These are phyloP conservation scores for Antidorcas marsupialis DNA, from an alignment of 2,113 vertebrate genomes.

Conservation along the genomic window DNA sequence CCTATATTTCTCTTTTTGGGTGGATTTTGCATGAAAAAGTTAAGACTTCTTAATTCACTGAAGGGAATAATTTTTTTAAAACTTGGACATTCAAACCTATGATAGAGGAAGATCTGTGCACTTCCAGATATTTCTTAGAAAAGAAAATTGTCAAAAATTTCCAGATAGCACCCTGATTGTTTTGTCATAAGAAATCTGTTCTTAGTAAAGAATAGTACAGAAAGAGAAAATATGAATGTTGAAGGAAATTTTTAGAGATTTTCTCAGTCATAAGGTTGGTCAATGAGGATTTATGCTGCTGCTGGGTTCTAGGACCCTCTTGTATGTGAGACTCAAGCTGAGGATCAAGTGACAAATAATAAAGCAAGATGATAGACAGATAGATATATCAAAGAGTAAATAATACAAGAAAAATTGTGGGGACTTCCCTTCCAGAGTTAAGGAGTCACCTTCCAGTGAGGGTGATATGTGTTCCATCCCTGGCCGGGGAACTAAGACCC, in stretches of 20 bases:
- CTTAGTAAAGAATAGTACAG: background rate
- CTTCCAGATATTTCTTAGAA: background rate
- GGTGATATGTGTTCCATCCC: background rate
- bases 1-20: background rate
- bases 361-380: background rate
- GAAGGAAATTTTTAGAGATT: background rate
- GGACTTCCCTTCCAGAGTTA: background rate
- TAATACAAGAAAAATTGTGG: background rate
- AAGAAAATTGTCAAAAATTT: background rate
- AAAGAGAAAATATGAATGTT: background rate
- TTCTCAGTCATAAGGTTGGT: background rate
- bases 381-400: background rate
- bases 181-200: background rate
- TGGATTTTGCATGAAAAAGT: background rate
- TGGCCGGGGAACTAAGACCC: background rate
- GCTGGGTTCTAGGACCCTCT: background rate
- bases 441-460: background rate
- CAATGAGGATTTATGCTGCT: background rate
- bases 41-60: background rate
- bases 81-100: background rate
- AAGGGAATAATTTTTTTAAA: background rate
- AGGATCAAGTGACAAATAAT: background rate
- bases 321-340: background rate
- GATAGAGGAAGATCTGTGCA: background rate
- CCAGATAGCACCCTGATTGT: background rate